Base-by-base conservation (phyloP, 2,888 invertebrate genomes). In the Cantharis nigra region DNA sequence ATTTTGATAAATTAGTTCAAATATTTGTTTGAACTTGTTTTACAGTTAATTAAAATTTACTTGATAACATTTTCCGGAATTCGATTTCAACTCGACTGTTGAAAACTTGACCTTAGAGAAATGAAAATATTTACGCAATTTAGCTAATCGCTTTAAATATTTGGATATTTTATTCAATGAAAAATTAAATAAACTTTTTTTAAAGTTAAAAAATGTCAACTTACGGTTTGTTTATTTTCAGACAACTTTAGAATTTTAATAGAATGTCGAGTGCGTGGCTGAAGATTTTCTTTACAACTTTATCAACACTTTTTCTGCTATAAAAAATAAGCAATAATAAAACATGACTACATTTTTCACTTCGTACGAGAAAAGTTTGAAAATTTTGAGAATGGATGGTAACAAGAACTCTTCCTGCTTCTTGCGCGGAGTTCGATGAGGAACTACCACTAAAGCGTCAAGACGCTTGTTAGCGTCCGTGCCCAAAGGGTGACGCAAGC, bases 401-500 rank as follows among this genome's bases (percentile, higher is more conserved):
- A 65, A 23, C 65, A 23, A 65, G n/a, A 23, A 23, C 13, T 18
- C 18, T 16, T 74, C 69, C 65, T 74, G 69, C 62, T 74, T 74
- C 69, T 74, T 74, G 69, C 74, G 62, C 74, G 62, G 69, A 69
- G 74, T 74, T 74, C 69, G 63, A 49, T 69, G 63, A 69, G 74
- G 69, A 74, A 74, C 74, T 74, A 74, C 69, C 74, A 69, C 49
- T 62, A 30, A 33, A 62, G 74, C 74, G 74, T 62, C 74, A 69
- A 69, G 74, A 74, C 74, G 74, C 74, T 65, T 69, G 74, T 74
- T 74, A 69, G 69, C 69, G 74, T 74, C 30, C 74, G 69, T 74
- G 16, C 74, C 26, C 28, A 49, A 74, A 74, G 49, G 63, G 69
- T 74, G 74, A 74, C 74, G 74, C 74, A 74, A 69, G 69, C 74